Evolutionary conservation across 1,140 invertebrate species (phyloP), one percentile per base, ranked within the genome.

Genomic region (Ceratina calcarata): DNA sequence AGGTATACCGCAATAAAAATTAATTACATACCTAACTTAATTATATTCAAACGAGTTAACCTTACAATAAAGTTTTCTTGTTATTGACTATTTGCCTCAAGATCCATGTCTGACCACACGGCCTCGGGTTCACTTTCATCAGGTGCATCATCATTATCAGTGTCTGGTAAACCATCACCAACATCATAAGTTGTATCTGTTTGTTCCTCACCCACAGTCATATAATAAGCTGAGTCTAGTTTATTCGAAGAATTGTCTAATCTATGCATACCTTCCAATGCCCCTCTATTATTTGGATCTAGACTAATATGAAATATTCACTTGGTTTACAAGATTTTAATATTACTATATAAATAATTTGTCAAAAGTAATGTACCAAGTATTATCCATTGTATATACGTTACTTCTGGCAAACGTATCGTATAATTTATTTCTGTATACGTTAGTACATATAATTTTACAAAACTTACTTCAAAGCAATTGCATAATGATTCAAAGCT

Each of bases 401-500:
- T 18, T 37, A 27, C 53, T 32, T n/a, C 24, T 69, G 16, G 6
- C 37, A 55, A 51, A 79, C 6, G 45, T 79, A 65, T n/a, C 55
- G 65, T 24, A 18, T 24, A 16, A 15, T 16, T 12, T 53, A n/a
- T n/a, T 65, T n/a, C 27, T 55, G 27, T 53, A 15, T 57, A 32
- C 0, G 45, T 67, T n/a, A 0, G 22, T 10, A 12, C 13, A 49
- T 55, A 27, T 1, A 61, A 45, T 53, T 58, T 27, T 18, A 22
- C 8, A 60, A 32, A 74, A 83, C 89, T 89, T 93, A 96, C 95
- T 94, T 95, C 57, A 96, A 90, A 32, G 96, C 96, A 81, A 95
- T 94, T 66, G 94, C 94, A 87, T 95, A 97, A 87, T 96, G 95
- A 86, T 96, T 94, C 49, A 96, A 93, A 58, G 96, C 96, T 84